Evolutionary conservation across 2,888 invertebrate genomes (phyloP), one percentile per base, ranked within the genome.

Genomic region (Anthrax anthrax): DNA sequence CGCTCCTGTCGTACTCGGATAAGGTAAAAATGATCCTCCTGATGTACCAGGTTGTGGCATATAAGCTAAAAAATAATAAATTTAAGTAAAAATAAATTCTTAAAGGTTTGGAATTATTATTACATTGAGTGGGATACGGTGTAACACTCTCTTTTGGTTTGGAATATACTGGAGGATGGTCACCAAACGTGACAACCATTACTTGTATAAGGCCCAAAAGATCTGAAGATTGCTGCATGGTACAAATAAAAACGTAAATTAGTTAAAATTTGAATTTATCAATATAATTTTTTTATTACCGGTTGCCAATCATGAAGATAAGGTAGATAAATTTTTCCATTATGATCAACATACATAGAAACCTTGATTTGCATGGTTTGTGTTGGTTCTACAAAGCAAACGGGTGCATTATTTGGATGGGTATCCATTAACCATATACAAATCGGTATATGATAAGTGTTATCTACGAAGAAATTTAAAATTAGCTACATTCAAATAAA

Each of bases 351-450:
- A 69, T 83, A 90, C 70, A 83, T 82, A 13, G 95, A 95, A 16
- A 88, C 83, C 72, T 91, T 95, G 52, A 99, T 94, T 50, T 82
- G 80, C 97, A 98, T 98, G 54, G 87, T 88, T 32, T 81, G 61
- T 6, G 98, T 98, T 12, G 98, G 98, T 66, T 82, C 87, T 1
- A 98, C 96, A 60, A 83, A 89, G 62, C 87, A 87, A 70, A 97
- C 82, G 1, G 98, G 98, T 34, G 96, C 91, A 71, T 92, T 88
- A 63, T 86, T 81, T 0, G 98, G 98, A 74, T 98, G 94, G 5
- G 94, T 95, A 62, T 97, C 94, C 81, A 92, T 84, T 43, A 98
- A 64, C 90, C 92, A 97, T 58, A 98, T 83, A 62, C 87, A 85
- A 37, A 99, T 80, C 14, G 98, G 98, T 65, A 98, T 98, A 70